phyloP scores from a whole-genome alignment of 2,113 vertebrate species.

The Colistium nudipinnis region DNA sequence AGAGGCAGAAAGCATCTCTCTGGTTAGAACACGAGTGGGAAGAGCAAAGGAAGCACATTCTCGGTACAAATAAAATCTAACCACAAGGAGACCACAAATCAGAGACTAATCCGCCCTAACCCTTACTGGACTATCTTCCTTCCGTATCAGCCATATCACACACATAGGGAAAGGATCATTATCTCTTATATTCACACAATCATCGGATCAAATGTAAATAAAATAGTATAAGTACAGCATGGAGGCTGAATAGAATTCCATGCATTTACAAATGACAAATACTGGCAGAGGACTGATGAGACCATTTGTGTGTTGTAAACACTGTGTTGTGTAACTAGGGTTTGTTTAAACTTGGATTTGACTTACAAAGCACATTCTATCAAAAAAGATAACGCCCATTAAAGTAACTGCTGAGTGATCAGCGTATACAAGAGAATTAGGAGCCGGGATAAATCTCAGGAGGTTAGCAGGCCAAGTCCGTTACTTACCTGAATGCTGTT shows the following conservation, averaged over 20 bases:
- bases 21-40: background rate
- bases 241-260: background rate
- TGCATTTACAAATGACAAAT: background rate
- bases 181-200: background rate
- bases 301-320: background rate
- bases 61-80: background rate
- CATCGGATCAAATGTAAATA: background rate
- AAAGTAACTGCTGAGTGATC: background rate
- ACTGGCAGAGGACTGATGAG: too few relatives aligned
- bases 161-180: too few relatives aligned
- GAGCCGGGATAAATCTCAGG: background rate
- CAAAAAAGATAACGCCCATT: background rate
- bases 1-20: background rate
- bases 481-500: background rate
- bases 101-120: too few relatives aligned
- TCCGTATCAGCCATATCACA: too few relatives aligned
- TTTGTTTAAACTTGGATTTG: background rate
- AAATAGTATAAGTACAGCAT: background rate
- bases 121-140: too few relatives aligned
- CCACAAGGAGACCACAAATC: too few relatives aligned
- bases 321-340: background rate
- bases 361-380: background rate
- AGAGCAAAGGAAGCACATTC: background rate
- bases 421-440: background rate
- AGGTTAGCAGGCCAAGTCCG: too few relatives aligned